Percentiles rank a stretch among this genome's conserved stretches.
Conservation (phyloP, 2,797 vertebrate genomes). For the Argyrosomus regius region DNA sequence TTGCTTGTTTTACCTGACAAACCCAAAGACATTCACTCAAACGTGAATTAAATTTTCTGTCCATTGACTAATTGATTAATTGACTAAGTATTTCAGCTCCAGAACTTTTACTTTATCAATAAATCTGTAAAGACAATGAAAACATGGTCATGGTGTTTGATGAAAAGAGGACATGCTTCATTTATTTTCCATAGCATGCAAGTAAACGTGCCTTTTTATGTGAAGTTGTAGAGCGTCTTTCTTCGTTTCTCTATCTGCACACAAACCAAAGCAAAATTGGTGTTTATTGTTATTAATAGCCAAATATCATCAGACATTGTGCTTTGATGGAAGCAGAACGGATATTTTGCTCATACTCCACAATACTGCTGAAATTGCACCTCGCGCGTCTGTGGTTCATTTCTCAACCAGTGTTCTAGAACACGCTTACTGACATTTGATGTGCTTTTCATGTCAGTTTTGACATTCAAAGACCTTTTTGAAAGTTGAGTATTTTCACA, state of each 20-base stretch:
- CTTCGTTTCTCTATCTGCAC: slow-evolving; percentile 16
- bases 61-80: neutral
- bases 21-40: neutral
- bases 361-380: slow-evolving; percentile 31
- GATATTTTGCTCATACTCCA: slow-evolving; percentile 64
- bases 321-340: slow-evolving; percentile 62
- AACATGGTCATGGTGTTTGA: neutral
- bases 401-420: slow-evolving; percentile 19
- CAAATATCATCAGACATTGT: slow-evolving; percentile 56
- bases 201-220: slow-evolving; percentile 17
- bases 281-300: slow-evolving; percentile 70
- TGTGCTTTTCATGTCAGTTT: slow-evolving; percentile 67
- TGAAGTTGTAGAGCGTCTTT: neutral
- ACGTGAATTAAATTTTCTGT: neutral
- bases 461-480: slow-evolving; percentile 76
- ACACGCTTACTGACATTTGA: slow-evolving; percentile 69
- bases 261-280: slow-evolving; percentile 19
- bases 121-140: neutral
- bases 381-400: slow-evolving; percentile 27
- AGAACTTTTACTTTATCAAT: neutral
- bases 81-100: neutral
- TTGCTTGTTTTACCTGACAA: neutral
- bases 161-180: neutral
- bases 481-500: slow-evolving; percentile 50
- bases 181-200: neutral